Evolutionary conservation across 2,797 vertebrate genomes (phyloP), one percentile per base, ranked within the genome.

Genomic region (Pempheris klunzingeri): DNA sequence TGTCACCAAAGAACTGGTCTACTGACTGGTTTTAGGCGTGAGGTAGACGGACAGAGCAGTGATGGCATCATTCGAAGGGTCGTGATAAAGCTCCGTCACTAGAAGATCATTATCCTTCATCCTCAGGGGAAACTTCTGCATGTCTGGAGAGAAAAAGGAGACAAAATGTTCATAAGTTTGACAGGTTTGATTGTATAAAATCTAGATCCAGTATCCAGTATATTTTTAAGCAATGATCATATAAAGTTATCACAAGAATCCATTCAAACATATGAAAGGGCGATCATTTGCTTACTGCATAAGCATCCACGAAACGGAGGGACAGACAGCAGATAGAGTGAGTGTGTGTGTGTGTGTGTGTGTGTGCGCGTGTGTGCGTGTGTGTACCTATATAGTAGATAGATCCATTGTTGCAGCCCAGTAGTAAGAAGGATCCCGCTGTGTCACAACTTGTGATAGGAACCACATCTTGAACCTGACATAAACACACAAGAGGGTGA

Each of bases 31-130:
- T 93, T 99, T 99, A n/a, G 98, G 97, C 5, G 97, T 99, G 91
- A 99, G 96, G 94, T 99, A 99, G 87, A 99, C 98, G 41, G 98
- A 99, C 81, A 99, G 95, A 0, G 98, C 97, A 26, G 98, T 99
- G 88, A 99, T 98, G 73, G 98, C 98, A 55, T 99, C 98, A 4
- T 99, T 99, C 58, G 98, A 99, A 20, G 98, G 96, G 86, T 99
- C 98, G 0, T 99, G 98, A 83, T 99, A 99, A 69, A 99, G 93
- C 88, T 99, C 98, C 0, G 98, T 99, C 74, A 99, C 98, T 26
- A 99, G 93, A 74, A 99, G 97, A 62, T 99, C 98, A 3, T 99
- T 99, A 78, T 99, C 98, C 81, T 99, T 99, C 98, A 99, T 99
- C 84, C 98, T 94, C 82, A 99, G 83, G 2, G 98, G 98, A 87